A percentile compares a stretch with the other conserved stretches of the same genome.
phyloP scores from a whole-genome alignment of 1,140 invertebrate genomes.

The Drosophila obscura region DNA sequence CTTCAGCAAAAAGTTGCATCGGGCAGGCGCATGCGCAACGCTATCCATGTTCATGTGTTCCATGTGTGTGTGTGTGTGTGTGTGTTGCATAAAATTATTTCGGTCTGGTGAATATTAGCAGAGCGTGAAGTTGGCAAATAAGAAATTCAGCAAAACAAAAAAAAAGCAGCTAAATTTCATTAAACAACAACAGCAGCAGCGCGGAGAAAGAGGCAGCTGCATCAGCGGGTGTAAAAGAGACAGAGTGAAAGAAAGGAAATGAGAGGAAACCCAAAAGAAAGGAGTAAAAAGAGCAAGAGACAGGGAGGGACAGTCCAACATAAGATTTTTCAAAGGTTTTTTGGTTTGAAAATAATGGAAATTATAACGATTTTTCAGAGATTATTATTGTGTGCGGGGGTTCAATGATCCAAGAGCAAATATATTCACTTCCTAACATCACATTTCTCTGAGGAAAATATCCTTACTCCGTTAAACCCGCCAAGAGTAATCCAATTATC shows the following conservation, averaged over 20 bases:
- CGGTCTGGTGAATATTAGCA: slow-evolving; percentile 84
- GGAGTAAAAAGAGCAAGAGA: background rate
- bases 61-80: slow-evolving; percentile 47
- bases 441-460: background rate
- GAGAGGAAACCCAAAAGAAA: slow-evolving; percentile 17
- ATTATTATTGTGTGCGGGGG: background rate
- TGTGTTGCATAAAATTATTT: slow-evolving; percentile 84
- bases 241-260: slow-evolving; percentile 8
- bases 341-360: background rate
- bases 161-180: slow-evolving; percentile 68
- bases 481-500: no score
- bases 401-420: slow-evolving; percentile 17
- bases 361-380: no score
- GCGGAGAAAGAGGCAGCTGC: slow-evolving; percentile 51
- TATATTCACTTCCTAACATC: no score
- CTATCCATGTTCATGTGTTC: slow-evolving; percentile 29
- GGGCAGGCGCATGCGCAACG: slow-evolving; percentile 65
- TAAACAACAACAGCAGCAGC: slow-evolving; percentile 56
- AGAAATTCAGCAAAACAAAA: slow-evolving; percentile 68
- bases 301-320: slow-evolving; percentile 5
- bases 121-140: slow-evolving; percentile 84
- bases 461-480: no score
- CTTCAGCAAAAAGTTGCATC: slow-evolving; percentile 56
- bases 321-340: slow-evolving; percentile 1
- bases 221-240: slow-evolving; percentile 23